These are phyloP conservation scores for Gonocerus acuteangulatus DNA, from an alignment of 2,888 invertebrate genomes.

Conservation along the genomic window DNA sequence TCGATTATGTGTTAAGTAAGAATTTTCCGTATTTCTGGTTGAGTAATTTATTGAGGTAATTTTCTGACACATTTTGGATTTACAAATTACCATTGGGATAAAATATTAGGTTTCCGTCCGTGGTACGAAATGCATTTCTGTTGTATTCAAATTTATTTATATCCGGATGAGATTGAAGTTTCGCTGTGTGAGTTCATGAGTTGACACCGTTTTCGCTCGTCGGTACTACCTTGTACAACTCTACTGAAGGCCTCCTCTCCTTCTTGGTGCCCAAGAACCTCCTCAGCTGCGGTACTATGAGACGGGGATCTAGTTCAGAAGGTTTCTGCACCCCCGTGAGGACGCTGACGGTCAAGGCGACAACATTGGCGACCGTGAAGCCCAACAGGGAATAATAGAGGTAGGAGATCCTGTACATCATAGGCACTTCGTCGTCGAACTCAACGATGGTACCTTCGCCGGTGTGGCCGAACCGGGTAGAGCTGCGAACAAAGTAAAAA, in stretches of 20 bases:
- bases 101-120: too few species aligned
- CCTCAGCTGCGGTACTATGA: slow-evolving; percentile 28
- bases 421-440: slow-evolving; percentile 17
- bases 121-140: too few species aligned
- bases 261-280: slow-evolving; percentile 13
- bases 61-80: too few species aligned
- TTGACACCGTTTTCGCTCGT: background rate
- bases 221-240: background rate
- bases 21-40: too few species aligned
- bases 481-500: slow-evolving; percentile 11
- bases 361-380: slow-evolving; percentile 54
- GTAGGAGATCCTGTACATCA: slow-evolving; percentile 52
- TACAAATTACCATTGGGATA: too few species aligned
- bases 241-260: background rate
- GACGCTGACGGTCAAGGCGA: slow-evolving; percentile 57
- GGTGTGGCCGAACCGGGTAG: slow-evolving; percentile 22
- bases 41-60: too few species aligned
- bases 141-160: too few species aligned
- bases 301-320: slow-evolving; percentile 23
- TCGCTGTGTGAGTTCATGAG: too few species aligned
- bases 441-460: slow-evolving; percentile 26
- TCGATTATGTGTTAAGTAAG: too few species aligned
- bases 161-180: too few species aligned
- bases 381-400: slow-evolving; percentile 68
- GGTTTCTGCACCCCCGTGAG: slow-evolving; percentile 25